These are phyloP conservation scores for Adela reaumurella DNA, from an alignment of 2,888 invertebrate species.

Conservation along the genomic window DNA sequence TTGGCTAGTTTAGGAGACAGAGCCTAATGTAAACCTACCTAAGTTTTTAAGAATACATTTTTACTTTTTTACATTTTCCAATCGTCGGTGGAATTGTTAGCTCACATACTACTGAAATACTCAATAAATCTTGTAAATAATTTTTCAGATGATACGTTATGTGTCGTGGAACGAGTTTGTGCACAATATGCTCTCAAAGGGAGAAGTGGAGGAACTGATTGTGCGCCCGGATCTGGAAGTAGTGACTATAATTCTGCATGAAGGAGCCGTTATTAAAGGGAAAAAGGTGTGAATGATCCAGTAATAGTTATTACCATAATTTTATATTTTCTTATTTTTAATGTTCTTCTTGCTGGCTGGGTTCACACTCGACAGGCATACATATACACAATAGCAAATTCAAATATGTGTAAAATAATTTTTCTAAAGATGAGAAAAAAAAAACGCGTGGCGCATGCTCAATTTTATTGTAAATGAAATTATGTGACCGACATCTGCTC, in stretches of 20 bases:
- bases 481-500: no score
- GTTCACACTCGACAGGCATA: no score
- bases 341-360: no score
- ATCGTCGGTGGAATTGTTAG: background rate
- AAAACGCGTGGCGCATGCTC: no score
- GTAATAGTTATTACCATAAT: background rate
- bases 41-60: no score
- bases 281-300: conserved; percentile 44
- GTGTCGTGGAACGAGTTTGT: conserved; percentile 97
- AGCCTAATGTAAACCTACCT: no score
- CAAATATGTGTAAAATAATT: no score
- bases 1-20: no score
- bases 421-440: no score
- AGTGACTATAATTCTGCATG: conserved; percentile 79
- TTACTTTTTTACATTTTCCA: background rate
- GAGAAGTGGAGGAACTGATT: conserved; percentile 87
- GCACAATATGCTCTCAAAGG: conserved; percentile 89
- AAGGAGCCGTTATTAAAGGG: conserved; percentile 85
- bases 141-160: conserved; percentile 61
- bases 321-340: background rate
- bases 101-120: background rate
- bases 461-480: no score
- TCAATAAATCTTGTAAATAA: background rate
- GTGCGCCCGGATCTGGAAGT: conserved; percentile 81
- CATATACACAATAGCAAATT: no score